phyloP scores from a whole-genome alignment of 1,140 invertebrate genomes.

The Pogonognathellus flavescens region DNA sequence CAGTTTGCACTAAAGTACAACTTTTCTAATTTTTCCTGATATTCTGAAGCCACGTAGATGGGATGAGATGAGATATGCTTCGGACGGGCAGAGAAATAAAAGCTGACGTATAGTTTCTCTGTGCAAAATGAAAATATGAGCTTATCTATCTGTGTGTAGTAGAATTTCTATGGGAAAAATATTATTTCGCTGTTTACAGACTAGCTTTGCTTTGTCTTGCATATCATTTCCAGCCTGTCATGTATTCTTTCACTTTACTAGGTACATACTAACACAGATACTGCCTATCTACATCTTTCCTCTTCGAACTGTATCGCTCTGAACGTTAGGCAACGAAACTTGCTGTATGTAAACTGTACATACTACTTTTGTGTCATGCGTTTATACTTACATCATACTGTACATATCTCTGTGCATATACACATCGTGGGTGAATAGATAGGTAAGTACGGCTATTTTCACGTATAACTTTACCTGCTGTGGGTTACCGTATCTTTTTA shows the following conservation, averaged over 20 bases:
- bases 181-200: not conserved
- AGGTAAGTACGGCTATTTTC: too few species aligned
- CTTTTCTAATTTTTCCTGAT: constrained; percentile 48
- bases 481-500: too few species aligned
- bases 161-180: not conserved
- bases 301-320: too few species aligned
- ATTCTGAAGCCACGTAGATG: constrained; percentile 30
- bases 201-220: not conserved
- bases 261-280: too few species aligned
- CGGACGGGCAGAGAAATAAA: constrained; percentile 27
- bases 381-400: too few species aligned
- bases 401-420: too few species aligned
- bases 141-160: not conserved
- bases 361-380: too few species aligned
- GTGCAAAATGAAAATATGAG: not conserved
- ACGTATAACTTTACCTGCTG: too few species aligned
- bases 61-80: not conserved
- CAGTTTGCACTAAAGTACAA: constrained; percentile 8
- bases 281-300: too few species aligned
- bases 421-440: too few species aligned
- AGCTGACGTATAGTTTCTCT: constrained; percentile 20
- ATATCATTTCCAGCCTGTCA: not conserved
- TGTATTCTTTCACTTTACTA: not conserved
- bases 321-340: too few species aligned
- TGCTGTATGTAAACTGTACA: too few species aligned